Percentiles rank a stretch among this genome's conserved stretches.
Evolutionary conservation across 2,113 vertebrate genomes (phyloP).

Genomic region (Orycteropus afer): DNA sequence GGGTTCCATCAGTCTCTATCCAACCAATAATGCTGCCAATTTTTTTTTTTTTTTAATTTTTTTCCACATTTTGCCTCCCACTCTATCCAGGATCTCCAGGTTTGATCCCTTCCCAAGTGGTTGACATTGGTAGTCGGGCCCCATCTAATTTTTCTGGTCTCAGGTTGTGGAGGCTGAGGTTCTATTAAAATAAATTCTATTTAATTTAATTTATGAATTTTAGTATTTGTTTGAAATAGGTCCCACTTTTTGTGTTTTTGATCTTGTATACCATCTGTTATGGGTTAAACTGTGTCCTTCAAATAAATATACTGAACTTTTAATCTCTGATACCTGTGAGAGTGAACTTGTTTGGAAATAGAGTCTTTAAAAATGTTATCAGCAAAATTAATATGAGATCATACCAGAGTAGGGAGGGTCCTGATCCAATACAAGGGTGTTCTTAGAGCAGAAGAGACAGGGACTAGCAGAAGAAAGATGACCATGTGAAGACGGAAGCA

Average conservation of each 20-base stretch:
- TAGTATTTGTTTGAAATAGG: neutral
- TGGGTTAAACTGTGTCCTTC: neutral
- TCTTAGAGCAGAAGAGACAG: too few species aligned
- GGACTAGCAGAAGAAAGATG: neutral
- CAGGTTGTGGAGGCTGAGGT: too few species aligned
- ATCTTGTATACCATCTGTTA: neutral
- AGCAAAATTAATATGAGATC: neutral
- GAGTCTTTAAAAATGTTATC: neutral
- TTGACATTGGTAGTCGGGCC: too few species aligned
- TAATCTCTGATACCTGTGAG: neutral
- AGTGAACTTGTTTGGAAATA: neutral
- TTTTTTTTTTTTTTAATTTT: too few species aligned
- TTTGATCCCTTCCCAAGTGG: too few species aligned
- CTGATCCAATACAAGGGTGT: neutral
- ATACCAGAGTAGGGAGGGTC: neutral
- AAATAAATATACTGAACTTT: neutral
- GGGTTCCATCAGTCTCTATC: too few species aligned
- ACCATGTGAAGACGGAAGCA: neutral
- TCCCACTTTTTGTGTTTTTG: neutral
- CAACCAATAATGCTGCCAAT: too few species aligned
- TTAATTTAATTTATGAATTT: neutral
- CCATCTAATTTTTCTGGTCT: too few species aligned
- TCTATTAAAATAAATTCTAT: too few species aligned
- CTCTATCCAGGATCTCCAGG: too few species aligned
- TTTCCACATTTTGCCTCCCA: too few species aligned